Conservation (phyloP, 2,888 invertebrate species). For the Melipona bicolor region DNA sequence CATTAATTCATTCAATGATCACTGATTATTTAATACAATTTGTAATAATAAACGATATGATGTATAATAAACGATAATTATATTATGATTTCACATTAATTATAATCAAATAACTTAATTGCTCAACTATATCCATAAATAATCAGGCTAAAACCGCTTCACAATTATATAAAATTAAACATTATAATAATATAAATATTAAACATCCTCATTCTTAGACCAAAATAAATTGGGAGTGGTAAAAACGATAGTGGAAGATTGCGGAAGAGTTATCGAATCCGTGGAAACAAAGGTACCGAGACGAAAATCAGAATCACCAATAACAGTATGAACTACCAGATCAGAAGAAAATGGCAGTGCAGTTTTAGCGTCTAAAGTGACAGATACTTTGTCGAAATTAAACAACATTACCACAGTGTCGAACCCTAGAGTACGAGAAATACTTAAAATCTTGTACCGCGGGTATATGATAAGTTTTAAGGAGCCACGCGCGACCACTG, state of each 20-base stretch:
- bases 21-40: too few species aligned
- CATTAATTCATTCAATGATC: too few species aligned
- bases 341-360: slow-evolving; percentile 65
- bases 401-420: slow-evolving; percentile 68
- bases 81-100: too few species aligned
- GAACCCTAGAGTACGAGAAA: slow-evolving; percentile 66
- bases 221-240: neutral
- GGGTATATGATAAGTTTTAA: slow-evolving; percentile 75
- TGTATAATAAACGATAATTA: too few species aligned
- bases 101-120: too few species aligned
- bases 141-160: too few species aligned
- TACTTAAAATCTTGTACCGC: slow-evolving; percentile 62
- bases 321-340: slow-evolving; percentile 67
- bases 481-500: slow-evolving; percentile 83
- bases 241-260: slow-evolving; percentile 70
- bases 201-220: neutral
- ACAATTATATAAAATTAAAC: too few species aligned
- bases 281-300: slow-evolving; percentile 52
- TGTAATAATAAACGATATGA: too few species aligned
- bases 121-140: too few species aligned
- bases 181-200: neutral
- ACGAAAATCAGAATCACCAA: slow-evolving; percentile 64
- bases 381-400: slow-evolving; percentile 67
- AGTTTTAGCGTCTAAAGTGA: slow-evolving; percentile 64
- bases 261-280: slow-evolving; percentile 64